phyloP scores from a whole-genome alignment of 2,888 invertebrate genomes.

The Lithosia quadra region DNA sequence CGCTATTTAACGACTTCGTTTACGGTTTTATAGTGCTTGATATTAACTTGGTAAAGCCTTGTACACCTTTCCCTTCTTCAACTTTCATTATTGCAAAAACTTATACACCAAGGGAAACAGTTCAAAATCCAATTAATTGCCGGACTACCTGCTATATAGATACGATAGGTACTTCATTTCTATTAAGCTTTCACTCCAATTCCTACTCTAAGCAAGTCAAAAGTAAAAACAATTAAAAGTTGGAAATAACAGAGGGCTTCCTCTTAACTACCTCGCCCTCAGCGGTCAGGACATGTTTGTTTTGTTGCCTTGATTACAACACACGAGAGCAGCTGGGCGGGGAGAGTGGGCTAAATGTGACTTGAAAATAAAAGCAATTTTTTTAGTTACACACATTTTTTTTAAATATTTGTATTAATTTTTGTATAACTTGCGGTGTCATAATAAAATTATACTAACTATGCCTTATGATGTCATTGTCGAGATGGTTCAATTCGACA shows the following conservation, averaged over 20 bases:
- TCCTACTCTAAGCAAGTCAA: neutral
- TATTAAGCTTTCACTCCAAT: neutral
- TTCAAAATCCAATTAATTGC: neutral
- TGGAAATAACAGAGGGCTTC: constrained; percentile 25
- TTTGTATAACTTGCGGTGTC: no score
- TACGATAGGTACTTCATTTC: neutral
- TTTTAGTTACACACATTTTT: neutral
- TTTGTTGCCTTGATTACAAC: constrained; percentile 71
- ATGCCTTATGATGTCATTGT: no score
- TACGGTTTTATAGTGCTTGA: no score
- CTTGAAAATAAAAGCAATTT: neutral
- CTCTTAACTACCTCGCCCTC: constrained; percentile 55
- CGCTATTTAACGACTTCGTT: no score
- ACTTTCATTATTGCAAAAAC: no score
- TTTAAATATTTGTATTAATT: neutral
- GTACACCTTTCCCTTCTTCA: no score
- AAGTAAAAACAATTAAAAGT: neutral
- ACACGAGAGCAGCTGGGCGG: constrained; percentile 56
- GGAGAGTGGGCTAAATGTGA: constrained; percentile 50
- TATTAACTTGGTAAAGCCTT: no score
- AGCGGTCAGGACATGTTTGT: constrained; percentile 66
- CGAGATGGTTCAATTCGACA: no score
- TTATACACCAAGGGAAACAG: neutral
- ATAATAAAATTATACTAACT: no score
- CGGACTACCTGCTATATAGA: neutral